Base-by-base conservation (phyloP, 2,113 vertebrate species). In the Lycocorax pyrrhopterus region DNA sequence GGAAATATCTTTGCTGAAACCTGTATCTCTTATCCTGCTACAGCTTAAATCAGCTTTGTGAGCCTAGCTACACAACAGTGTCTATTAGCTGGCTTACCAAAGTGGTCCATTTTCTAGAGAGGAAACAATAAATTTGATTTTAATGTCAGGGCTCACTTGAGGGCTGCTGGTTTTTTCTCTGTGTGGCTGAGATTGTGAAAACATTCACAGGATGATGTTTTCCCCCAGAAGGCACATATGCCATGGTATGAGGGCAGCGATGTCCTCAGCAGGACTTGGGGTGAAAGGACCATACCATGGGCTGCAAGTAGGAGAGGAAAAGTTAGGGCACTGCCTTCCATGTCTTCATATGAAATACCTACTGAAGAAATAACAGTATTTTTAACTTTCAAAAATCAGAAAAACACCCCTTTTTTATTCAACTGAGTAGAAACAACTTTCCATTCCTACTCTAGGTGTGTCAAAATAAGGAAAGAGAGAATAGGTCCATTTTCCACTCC, bases 41-140 rank as follows among this genome's bases (percentile, higher is more conserved):
- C 19, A 46, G 16, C 23, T 89, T 82, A 68, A 67, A 86, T 86
- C 52, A 62, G 33, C 29, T 79, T 90, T 83, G 59, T 26, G 46
- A 86, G 52, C 81, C 60, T 66, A 90, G 52, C 53, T 66, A 64
- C 51, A 68, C 53, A 90, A 51, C 33, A 76, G 30, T 4, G 32
- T 44, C 59, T 94, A 32, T 5, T 11, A 91, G 33, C 14, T 84
- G 68, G 29, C 46, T 95, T 82, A 30, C 47, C 81, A 66, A 86
- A 86, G 27, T 23, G 14, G 23, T 15, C 23, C 37, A 55, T 78
- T 55, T 95, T 95, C 93, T 77, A 13, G 39, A 94, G 67, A 66
- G 66, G 71, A 96, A 94, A 80, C 33, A 60, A 69, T 37, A 58
- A 92, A 72, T 90, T 86, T 39, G 11, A 66, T 93, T 95, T 92